A percentile compares a stretch with the other conserved stretches of the same genome.
Evolutionary conservation across 2,888 invertebrate genomes (phyloP).

Genomic region (Neoitamus cyanurus): DNA sequence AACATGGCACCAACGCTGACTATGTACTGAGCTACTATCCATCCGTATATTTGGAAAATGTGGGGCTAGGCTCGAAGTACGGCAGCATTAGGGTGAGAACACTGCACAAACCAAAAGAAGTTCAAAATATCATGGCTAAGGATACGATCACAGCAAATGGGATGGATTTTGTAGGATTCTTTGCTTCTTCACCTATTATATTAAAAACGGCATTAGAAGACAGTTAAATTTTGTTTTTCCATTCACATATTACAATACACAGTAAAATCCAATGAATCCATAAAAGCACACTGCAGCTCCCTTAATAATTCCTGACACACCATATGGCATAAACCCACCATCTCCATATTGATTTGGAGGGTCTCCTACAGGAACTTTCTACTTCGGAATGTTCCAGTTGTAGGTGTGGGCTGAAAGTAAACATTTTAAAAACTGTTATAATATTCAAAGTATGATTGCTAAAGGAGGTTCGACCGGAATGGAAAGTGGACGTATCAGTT

Average conservation of each 20-base stretch:
- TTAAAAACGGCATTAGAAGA: neutral
- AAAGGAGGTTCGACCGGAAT: too few species aligned
- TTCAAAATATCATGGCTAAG: constrained; percentile 83
- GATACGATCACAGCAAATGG: constrained; percentile 90
- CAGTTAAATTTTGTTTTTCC: neutral
- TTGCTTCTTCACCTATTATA: constrained; percentile 82
- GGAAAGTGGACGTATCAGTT: too few species aligned
- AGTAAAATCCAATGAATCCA: constrained; percentile 94
- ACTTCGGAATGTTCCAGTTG: constrained; percentile 82
- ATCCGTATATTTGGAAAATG: constrained; percentile 79
- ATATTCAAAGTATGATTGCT: too few species aligned
- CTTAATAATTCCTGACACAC: constrained; percentile 79
- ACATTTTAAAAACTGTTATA: neutral
- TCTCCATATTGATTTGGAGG: constrained; percentile 65
- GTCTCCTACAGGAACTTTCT: constrained; percentile 71
- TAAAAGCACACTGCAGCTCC: constrained; percentile 92
- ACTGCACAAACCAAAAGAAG: constrained; percentile 90
- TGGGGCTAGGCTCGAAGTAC: constrained; percentile 72
- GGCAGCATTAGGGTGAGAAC: constrained; percentile 79
- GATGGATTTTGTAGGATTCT: constrained; percentile 86
- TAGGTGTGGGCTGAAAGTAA: constrained; percentile 72
- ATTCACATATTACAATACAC: constrained; percentile 70
- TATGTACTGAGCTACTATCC: constrained; percentile 83
- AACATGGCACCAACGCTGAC: constrained; percentile 88
- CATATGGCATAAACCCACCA: constrained; percentile 90